Evolutionary conservation across 2,888 invertebrate genomes (phyloP).

Genomic region (Eupsilia transversa): DNA sequence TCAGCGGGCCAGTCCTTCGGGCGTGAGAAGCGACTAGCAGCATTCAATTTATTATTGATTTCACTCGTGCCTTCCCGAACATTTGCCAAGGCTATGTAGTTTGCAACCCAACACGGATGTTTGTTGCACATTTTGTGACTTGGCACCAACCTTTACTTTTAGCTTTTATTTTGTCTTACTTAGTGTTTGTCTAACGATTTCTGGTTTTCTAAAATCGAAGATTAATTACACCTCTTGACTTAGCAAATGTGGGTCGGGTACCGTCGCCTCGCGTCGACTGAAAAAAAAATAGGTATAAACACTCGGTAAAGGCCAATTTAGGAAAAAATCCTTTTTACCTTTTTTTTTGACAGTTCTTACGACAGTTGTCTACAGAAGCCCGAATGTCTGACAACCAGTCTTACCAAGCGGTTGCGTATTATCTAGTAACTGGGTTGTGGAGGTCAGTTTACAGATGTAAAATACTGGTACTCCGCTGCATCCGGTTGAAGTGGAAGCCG

Average conservation of each 20-base stretch:
- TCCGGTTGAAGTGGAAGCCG: background rate
- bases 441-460: background rate
- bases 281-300: background rate
- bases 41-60: constrained; percentile 53
- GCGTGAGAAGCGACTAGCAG: constrained; percentile 36
- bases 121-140: constrained; percentile 38
- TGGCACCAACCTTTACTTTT: constrained; percentile 16
- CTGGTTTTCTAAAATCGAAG: background rate
- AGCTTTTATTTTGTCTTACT: background rate
- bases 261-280: no score
- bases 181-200: background rate
- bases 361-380: no score
- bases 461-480: background rate
- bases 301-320: no score
- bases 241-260: constrained; percentile 8
- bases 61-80: background rate
- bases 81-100: constrained; percentile 14
- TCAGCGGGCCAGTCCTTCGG: constrained; percentile 17
- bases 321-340: background rate
- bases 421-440: background rate
- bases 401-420: background rate
- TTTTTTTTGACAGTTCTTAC: background rate
- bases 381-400: background rate
- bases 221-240: background rate
- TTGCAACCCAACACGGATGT: constrained; percentile 20